These are phyloP conservation scores for Mythimna vitellina DNA, from an alignment of 2,888 invertebrate species.

Conservation along the genomic window DNA sequence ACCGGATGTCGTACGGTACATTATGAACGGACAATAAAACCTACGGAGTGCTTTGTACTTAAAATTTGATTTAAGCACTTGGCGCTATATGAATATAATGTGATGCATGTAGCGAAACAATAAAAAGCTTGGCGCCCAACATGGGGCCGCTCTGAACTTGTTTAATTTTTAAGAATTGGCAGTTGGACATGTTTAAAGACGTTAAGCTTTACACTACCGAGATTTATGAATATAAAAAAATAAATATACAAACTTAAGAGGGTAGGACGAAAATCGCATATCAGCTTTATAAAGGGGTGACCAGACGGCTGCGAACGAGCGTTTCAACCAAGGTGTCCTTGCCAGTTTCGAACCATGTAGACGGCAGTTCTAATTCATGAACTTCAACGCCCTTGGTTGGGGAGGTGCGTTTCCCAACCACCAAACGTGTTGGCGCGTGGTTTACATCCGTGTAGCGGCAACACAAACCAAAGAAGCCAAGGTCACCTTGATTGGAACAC, in stretches of 20 bases:
- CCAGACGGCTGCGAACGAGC: too few relatives aligned
- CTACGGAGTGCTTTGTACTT: slow-evolving; percentile 76
- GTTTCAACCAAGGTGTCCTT: too few relatives aligned
- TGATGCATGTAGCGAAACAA: slow-evolving; percentile 49
- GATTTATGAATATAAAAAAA: slow-evolving; percentile 3
- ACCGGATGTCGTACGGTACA: slow-evolving; percentile 87
- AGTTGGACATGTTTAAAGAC: slow-evolving; percentile 22
- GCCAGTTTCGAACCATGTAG: too few relatives aligned
- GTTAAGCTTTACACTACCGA: slow-evolving; percentile 1
- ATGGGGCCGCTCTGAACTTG: slow-evolving; percentile 56
- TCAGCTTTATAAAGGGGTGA: too few relatives aligned
- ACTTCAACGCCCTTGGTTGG: too few relatives aligned
- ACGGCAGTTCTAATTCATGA: too few relatives aligned
- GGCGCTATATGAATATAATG: slow-evolving; percentile 67
- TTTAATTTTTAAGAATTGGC: slow-evolving; percentile 50
- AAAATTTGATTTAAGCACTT: slow-evolving; percentile 76
- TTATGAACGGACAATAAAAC: slow-evolving; percentile 88
- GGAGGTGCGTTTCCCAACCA: too few relatives aligned
- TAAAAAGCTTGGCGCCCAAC: slow-evolving; percentile 77
- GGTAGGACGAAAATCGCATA: neutral
- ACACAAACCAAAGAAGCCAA: too few relatives aligned
- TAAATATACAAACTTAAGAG: neutral
- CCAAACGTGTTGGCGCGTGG: too few relatives aligned
- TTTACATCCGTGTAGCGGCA: too few relatives aligned
- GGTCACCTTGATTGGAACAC: too few relatives aligned